Percentiles rank a stretch among this genome's conserved stretches.
Conservation (phyloP, 2,888 invertebrate species). For the Tetrapedia diversipes region DNA sequence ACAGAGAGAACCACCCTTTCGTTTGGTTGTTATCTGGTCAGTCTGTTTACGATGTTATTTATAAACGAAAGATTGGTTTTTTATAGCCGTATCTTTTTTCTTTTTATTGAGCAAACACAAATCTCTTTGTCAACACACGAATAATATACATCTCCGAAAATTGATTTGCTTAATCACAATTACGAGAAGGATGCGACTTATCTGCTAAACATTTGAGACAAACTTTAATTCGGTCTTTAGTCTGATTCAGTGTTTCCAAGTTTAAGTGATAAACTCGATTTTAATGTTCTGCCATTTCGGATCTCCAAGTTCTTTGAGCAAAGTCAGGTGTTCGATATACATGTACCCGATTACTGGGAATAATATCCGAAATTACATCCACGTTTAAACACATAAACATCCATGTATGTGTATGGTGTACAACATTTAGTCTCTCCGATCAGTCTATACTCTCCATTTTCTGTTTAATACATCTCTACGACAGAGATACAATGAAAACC, state of each 20-base stretch:
- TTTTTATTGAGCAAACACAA: constrained; percentile 40
- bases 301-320: constrained; percentile 52
- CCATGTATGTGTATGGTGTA: constrained; percentile 26
- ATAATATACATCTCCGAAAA: constrained; percentile 2
- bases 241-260: background rate
- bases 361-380: constrained; percentile 30
- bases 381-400: constrained; percentile 44
- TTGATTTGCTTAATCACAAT: background rate
- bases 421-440: constrained; percentile 34
- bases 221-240: background rate
- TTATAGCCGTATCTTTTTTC: background rate
- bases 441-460: constrained; percentile 47
- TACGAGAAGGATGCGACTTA: constrained; percentile 1
- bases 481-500: background rate
- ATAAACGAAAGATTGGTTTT: background rate
- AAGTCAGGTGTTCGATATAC: constrained; percentile 50
- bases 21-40: background rate
- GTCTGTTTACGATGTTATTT: background rate
- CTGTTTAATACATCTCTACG: background rate
- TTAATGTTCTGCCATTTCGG: constrained; percentile 9
- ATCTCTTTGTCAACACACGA: background rate
- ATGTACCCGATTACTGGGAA: constrained; percentile 15
- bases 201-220: constrained; percentile 16
- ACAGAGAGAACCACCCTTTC: constrained; percentile 1
- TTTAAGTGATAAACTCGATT: constrained; percentile 43